Evolutionary conservation across 2,888 invertebrate species (phyloP), one percentile per base, ranked within the genome.

Genomic region (Zygothrica quintamaculata): DNA sequence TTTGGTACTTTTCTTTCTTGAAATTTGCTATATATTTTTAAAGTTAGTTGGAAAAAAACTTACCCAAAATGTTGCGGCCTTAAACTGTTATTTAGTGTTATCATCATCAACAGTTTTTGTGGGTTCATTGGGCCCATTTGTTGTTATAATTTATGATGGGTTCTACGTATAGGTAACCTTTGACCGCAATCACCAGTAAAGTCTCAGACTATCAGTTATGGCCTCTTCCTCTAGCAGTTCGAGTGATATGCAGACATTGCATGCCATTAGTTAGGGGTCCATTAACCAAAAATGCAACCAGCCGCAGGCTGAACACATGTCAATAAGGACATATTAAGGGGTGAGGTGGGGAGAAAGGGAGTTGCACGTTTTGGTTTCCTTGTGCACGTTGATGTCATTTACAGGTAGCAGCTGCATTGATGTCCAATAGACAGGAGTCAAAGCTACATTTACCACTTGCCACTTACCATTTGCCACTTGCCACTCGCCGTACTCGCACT

Each of bases 331-430:
- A 29, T 2, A 34, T 7, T 15, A 22, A n/a, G 15, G 11, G 12
- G 8, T 29, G 2, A 29, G 29, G 9, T 5, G 3, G 5, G 29
- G 31, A n/a, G n/a, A n/a, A n/a, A n/a, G n/a, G n/a, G n/a, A n/a
- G n/a, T n/a, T n/a, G n/a, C n/a, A n/a, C n/a, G n/a, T n/a, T n/a
- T n/a, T n/a, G n/a, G n/a, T n/a, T n/a, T n/a, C 8, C n/a, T 29
- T 22, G 58, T 25, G 12, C 37, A 67, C 53, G 55, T 42, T 33
- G 9, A 46, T 44, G 62, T 80, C 84, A 77, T 84, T 87, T 84
- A 66, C 77, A 80, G 79, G 79, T 59, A 79, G 66, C 87, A 79
- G 87, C 85, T 79, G 79, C 81, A 84, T 74, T 77, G 84, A 86
- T 47, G 65, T 43, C 51, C 40, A 34, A 22, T 48, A 48, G 57